Conservation (phyloP, 2,888 invertebrate genomes). For the Tiliacea citrago region DNA sequence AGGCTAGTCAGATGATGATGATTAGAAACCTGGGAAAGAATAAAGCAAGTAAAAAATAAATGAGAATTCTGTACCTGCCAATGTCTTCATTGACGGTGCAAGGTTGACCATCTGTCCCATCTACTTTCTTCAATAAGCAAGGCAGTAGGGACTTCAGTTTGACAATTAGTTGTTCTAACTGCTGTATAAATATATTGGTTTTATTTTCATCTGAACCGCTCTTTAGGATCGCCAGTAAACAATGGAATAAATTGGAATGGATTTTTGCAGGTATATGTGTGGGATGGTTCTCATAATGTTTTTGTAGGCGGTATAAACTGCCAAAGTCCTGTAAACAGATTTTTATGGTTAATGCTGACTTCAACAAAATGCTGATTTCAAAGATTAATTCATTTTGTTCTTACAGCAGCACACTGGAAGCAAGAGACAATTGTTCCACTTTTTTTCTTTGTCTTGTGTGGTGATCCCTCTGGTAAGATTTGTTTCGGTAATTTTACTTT, state of each 20-base stretch:
- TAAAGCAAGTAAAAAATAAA: background rate
- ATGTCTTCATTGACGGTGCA: conserved; percentile 84
- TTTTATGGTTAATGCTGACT: background rate
- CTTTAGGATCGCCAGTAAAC: conserved; percentile 82
- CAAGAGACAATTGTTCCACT: conserved; percentile 77
- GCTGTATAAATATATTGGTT: conserved; percentile 83
- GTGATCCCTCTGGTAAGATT: conserved; percentile 75
- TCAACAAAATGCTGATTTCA: background rate
- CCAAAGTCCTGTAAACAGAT: conserved; percentile 79
- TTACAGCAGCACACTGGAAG: conserved; percentile 83
- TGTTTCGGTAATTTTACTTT: conserved; percentile 84
- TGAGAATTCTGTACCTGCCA: conserved; percentile 75
- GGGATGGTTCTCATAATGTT: conserved; percentile 85
- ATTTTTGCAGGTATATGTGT: conserved; percentile 83
- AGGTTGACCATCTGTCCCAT: conserved; percentile 72
- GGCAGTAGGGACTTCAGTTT: conserved; percentile 82
- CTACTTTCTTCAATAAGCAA: conserved; percentile 78
- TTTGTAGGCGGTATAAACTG: conserved; percentile 83
- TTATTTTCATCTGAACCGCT: conserved; percentile 78
- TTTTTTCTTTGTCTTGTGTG: conserved; percentile 80
- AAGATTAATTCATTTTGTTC: conserved; percentile 44
- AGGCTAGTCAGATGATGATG: too few species aligned
- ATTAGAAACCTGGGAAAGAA: background rate
- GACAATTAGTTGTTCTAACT: conserved; percentile 82
- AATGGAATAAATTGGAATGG: conserved; percentile 85